phyloP scores from a whole-genome alignment of 1,140 invertebrate species.

The Drosophila virilis region DNA sequence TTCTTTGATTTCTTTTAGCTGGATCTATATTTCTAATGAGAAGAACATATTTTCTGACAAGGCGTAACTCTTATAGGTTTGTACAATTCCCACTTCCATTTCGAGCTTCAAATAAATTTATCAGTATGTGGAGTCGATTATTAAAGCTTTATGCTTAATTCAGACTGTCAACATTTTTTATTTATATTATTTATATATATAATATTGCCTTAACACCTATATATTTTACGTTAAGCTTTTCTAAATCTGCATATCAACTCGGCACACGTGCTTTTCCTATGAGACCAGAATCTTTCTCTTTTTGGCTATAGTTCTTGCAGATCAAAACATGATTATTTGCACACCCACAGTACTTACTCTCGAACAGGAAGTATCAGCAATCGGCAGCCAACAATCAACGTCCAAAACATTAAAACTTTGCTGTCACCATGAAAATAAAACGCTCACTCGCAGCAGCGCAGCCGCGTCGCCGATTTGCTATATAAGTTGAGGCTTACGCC shows the following conservation, averaged over 20 bases:
- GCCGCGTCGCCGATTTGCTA: constrained; percentile 57
- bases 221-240: constrained; percentile 21
- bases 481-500: constrained; percentile 66
- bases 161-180: background rate
- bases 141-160: background rate
- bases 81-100: too few species aligned
- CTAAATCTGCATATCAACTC: constrained; percentile 7
- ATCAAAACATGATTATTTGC: constrained; percentile 39
- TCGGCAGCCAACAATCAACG: constrained; percentile 62
- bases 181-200: background rate
- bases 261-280: constrained; percentile 6
- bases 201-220: too few species aligned
- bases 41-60: too few species aligned
- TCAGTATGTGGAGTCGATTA: background rate
- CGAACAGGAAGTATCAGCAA: constrained; percentile 73
- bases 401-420: constrained; percentile 56
- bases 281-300: constrained; percentile 55
- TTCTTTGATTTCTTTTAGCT: background rate
- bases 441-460: constrained; percentile 47
- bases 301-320: constrained; percentile 22
- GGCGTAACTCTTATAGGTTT: too few species aligned
- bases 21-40: background rate
- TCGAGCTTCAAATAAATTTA: too few species aligned
- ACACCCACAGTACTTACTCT: constrained; percentile 73
- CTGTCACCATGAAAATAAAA: constrained; percentile 71